Evolutionary conservation across 2,888 invertebrate genomes (phyloP), one percentile per base, ranked within the genome.

Genomic region (Copidosoma aretas): DNA sequence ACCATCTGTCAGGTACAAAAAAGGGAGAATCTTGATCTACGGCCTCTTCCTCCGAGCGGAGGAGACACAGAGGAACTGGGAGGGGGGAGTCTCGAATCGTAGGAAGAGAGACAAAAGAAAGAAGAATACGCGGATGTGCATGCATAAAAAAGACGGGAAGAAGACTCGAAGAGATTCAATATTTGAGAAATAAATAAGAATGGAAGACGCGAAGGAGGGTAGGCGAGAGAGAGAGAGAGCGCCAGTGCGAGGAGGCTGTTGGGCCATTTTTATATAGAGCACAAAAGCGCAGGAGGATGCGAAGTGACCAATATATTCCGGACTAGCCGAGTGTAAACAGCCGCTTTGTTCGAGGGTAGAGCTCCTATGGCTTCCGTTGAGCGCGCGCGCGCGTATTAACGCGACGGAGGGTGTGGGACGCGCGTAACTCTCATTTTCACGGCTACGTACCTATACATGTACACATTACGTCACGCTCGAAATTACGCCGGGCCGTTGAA

Each of bases 241-340:
- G 15, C 21, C 22, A 46, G 39, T 12, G 52, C n/a, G 54, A 5
- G 51, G 15, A 22, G 39, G 39, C 21, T 39, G 60, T 62, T 22
- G 66, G 64, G 67, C 65, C 73, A 74, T 80, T 77, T 46, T 78
- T 77, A 77, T 75, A 75, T 3, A 32, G 76, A 78, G 74, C 73
- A 77, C 76, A 77, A 79, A 80, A 77, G 77, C 73, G 65, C 68
- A 71, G 74, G 76, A 77, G 76, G 75, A 73, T 76, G 73, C 74
- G 73, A 75, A 78, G 76, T 81, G 79, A 81, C 78, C 80, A 80
- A 80, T 32, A 32, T 81, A 79, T 79, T 77, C 77, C 77, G 77
- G 76, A 77, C 75, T 74, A 77, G 76, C 74, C 72, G 74, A 77
- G 76, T 76, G 79, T 78, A 81, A 81, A 81, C 79, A 81, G 60